Evolutionary conservation across 2,797 vertebrate genomes (phyloP), one percentile per base, ranked within the genome.

Genomic region (Smutsia gigantea): DNA sequence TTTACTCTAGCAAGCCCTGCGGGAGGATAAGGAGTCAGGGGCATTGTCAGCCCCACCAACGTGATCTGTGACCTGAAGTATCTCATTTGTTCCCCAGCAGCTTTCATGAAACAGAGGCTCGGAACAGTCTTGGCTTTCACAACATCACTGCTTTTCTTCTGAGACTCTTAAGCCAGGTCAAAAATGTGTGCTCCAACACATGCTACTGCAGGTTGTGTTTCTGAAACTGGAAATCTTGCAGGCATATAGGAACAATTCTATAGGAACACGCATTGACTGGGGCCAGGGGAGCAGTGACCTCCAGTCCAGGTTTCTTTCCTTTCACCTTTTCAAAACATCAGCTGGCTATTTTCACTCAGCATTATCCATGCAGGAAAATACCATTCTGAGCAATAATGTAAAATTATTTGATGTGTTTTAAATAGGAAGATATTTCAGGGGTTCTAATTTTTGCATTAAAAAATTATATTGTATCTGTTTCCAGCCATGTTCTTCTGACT

Each of bases 371-470:
- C 11, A 78, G 68, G 61, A 64, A 74, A 74, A 49, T 39, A 82
- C 23, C 71, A 84, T 87, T 87, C 19, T 93, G 51, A 77, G 39
- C 53, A 82, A 2, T 85, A 42, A 27, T 59, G 23, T 42, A 57
- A n/a, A 42, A 21, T 90, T 84, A 90, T 51, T 46, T 72, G 13
- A 55, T 61, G 87, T 71, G 69, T 90, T 95, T 93, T 17, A 1
- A 4, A 51, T 46, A 63, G 29, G n/a, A 51, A 51, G 49, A 34
- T n/a, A n/a, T 83, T 94, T 91, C n/a, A 5, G 10, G 84, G 55
- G n/a, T 51, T 61, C 64, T 72, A 49, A 46, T 86, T 91, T 96
- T 95, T 37, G 34, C 51, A 46, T 94, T 89, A 53, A 90, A 84
- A 88, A 82, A 39, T 81, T 13, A 25, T 55, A 39, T 69, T 51